Evolutionary conservation across 2,888 invertebrate genomes (phyloP), one percentile per base, ranked within the genome.

Genomic region (Agriopis aurantiaria): DNA sequence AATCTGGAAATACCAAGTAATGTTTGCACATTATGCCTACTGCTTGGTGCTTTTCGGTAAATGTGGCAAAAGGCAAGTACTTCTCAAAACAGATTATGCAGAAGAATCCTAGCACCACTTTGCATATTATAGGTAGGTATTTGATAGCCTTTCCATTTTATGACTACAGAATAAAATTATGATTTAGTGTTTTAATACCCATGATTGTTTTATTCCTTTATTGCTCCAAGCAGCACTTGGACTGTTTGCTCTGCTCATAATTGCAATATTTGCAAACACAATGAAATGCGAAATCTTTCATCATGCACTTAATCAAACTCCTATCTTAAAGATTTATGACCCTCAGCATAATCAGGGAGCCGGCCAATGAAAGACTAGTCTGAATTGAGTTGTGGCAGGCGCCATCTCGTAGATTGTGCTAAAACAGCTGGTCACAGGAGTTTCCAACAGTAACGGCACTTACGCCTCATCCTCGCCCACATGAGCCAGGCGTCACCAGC

Each of bases 301-400:
- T 17, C 5, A 14, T 43, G 8, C 33, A 55, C 53, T 40, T 55
- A 11, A 40, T 12, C 12, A 17, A 51, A 52, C 33, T 46, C 58
- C 12, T 17, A 57, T 57, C 58, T 45, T 14, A 48, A 33, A 33
- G 17, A 46, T 58, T 58, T 41, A 17, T 62, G 73, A 91, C 93
- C 93, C 93, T 95, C 95, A 95, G 94, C 76, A 80, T 69, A 71
- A 75, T 68, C 61, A 85, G 91, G 90, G 91, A 91, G 90, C 88
- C 89, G 91, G 95, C 95, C 96, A 96, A 96, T 95, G 92, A 95
- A 95, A 97, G 96, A 97, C 94, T 97, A 97, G 97, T 97, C 97
- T 97, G 97, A 97, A 97, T 97, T 96, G 97, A 97, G 97, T 97
- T 97, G 91, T 96, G 93, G 93, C 90, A 84, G 46, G 75, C 76